Percentiles rank a stretch among this genome's conserved stretches.
These are phyloP conservation scores for Beris morrisii DNA, from an alignment of 2,888 invertebrate species.

Conservation along the genomic window DNA sequence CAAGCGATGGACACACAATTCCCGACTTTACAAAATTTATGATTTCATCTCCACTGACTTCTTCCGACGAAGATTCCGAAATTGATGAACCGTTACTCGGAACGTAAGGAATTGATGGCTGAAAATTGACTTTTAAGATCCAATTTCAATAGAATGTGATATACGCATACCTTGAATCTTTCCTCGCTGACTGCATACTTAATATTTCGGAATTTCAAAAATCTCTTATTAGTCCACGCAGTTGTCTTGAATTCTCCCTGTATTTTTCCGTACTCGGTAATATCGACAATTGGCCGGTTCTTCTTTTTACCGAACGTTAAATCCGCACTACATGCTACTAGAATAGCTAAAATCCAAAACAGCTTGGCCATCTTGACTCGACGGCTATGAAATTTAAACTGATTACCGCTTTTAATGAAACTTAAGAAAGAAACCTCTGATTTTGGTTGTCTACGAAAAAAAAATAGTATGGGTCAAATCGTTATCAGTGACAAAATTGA, in stretches of 20 bases:
- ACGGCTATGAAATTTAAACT: conserved; percentile 8
- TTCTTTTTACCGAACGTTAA: conserved; percentile 12
- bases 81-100: background rate
- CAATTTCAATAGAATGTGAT: background rate
- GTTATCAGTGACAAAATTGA: too few species aligned
- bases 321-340: background rate
- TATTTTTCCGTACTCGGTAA: conserved; percentile 22
- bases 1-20: conserved; percentile 9
- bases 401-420: background rate
- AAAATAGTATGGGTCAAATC: too few species aligned
- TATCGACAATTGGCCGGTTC: conserved; percentile 17
- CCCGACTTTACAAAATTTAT: conserved; percentile 4
- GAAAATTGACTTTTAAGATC: background rate
- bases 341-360: background rate
- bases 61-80: background rate
- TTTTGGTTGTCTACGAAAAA: background rate
- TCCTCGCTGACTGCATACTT: conserved; percentile 23
- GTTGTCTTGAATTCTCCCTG: conserved; percentile 12
- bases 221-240: conserved; percentile 29
- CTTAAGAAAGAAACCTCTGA: conserved; percentile 14
- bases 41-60: conserved; percentile 1
- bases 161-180: conserved; percentile 28
- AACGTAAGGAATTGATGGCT: conserved; percentile 20
- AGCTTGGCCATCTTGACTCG: conserved; percentile 18
- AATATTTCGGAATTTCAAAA: conserved; percentile 30